A percentile compares a stretch with the other conserved stretches of the same genome.
Evolutionary conservation across 2,797 vertebrate species (phyloP).

Genomic region (Typhlichthys subterraneus): DNA sequence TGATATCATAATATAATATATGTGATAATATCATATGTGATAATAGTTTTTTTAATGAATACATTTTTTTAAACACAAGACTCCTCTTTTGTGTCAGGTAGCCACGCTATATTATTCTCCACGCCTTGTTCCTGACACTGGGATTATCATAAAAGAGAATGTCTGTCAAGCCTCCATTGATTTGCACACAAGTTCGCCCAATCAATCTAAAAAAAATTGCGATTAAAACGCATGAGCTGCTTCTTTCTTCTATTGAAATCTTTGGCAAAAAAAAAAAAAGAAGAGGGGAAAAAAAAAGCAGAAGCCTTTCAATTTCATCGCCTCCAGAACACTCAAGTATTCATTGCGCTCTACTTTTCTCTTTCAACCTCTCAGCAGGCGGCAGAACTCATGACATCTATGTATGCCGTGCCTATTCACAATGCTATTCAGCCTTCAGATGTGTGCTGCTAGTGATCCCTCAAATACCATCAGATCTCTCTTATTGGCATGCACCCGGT

Average conservation of each 20-base stretch:
- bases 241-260: constrained; percentile 74
- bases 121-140: constrained; percentile 46
- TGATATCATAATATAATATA: not conserved
- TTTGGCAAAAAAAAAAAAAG: constrained; percentile 55
- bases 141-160: constrained; percentile 74
- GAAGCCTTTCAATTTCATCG: constrained; percentile 85
- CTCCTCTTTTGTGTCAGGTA: constrained; percentile 49
- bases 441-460: constrained; percentile 82
- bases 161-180: constrained; percentile 66
- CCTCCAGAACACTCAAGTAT: constrained; percentile 86
- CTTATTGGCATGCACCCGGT: constrained; percentile 73
- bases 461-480: constrained; percentile 82
- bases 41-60: not conserved
- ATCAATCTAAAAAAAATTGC: constrained; percentile 74
- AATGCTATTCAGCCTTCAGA: constrained; percentile 85
- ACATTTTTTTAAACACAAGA: constrained; percentile 1
- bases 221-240: constrained; percentile 68
- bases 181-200: constrained; percentile 62
- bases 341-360: constrained; percentile 79
- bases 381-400: constrained; percentile 85
- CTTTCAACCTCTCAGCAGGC: constrained; percentile 87
- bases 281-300: constrained; percentile 67
- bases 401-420: constrained; percentile 86
- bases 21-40: not conserved
- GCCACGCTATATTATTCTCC: constrained; percentile 47